phyloP scores from a whole-genome alignment of 2,888 invertebrate species.

The Blera fallax region DNA sequence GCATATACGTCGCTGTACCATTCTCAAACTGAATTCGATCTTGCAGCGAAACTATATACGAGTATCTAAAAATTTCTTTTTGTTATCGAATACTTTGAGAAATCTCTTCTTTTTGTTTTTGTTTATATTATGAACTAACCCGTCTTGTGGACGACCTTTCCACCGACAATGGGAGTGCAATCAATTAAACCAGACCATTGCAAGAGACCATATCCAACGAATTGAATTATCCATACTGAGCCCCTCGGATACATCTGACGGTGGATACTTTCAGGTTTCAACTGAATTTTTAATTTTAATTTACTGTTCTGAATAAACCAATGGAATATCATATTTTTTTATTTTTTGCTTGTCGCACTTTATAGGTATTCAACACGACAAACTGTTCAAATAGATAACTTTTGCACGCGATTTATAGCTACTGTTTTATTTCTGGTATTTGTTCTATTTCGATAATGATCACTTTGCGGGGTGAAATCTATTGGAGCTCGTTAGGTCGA shows the following conservation, averaged over 20 bases:
- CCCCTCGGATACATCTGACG: slow-evolving; percentile 52
- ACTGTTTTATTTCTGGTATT: slow-evolving; percentile 4
- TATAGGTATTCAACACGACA: slow-evolving; percentile 71
- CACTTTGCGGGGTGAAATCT: background rate
- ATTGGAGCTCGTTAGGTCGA: background rate
- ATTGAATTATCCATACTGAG: slow-evolving; percentile 34
- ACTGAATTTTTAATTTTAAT: slow-evolving; percentile 26
- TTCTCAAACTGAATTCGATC: slow-evolving; percentile 66
- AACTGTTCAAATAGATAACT: slow-evolving; percentile 77
- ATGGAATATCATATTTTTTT: slow-evolving; percentile 2
- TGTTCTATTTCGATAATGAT: slow-evolving; percentile 23
- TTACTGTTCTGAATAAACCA: slow-evolving; percentile 2
- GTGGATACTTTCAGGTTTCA: background rate
- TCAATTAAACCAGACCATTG: slow-evolving; percentile 73
- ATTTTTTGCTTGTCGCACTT: slow-evolving; percentile 9
- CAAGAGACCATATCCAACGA: slow-evolving; percentile 8
- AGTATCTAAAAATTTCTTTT: slow-evolving; percentile 75
- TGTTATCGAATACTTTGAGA: slow-evolving; percentile 11
- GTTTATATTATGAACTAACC: slow-evolving; percentile 44
- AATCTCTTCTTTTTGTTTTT: background rate
- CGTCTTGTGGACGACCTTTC: slow-evolving; percentile 74
- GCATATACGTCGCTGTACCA: slow-evolving; percentile 73
- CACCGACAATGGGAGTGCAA: slow-evolving; percentile 78
- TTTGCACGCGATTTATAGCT: slow-evolving; percentile 49
- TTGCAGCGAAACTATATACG: slow-evolving; percentile 80